Percentiles rank a stretch among this genome's conserved stretches.
Evolutionary conservation across 2,113 vertebrate species (phyloP).

Genomic region (Oophaga pumilio): DNA sequence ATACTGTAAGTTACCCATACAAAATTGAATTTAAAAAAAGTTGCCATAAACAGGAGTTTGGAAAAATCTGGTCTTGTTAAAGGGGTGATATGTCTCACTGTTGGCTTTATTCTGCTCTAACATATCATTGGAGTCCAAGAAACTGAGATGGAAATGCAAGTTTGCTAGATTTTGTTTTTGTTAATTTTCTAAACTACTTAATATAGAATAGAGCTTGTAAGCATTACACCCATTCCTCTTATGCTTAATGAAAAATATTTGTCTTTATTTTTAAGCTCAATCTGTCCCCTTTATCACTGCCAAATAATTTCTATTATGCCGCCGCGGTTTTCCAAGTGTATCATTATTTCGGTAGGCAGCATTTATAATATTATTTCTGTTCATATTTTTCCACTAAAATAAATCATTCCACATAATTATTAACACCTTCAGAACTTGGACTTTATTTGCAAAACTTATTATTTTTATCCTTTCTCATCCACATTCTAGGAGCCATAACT

Average conservation of each 20-base stretch:
- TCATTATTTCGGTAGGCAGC: slow-evolving; percentile 66
- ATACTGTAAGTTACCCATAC: no score
- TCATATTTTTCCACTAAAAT: slow-evolving; percentile 60
- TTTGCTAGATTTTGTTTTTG: neutral
- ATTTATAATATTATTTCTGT: slow-evolving; percentile 59
- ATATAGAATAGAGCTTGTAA: no score
- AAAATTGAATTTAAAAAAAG: no score
- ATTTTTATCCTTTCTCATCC: no score
- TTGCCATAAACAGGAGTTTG: no score
- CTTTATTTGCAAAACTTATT: no score
- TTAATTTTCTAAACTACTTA: neutral
- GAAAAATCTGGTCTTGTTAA: no score
- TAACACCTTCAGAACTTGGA: slow-evolving; percentile 48
- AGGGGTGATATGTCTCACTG: no score
- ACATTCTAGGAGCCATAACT: no score
- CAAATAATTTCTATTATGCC: slow-evolving; percentile 65
- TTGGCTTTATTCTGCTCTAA: no score
- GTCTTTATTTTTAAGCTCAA: slow-evolving; percentile 34
- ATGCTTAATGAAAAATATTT: neutral
- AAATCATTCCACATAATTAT: slow-evolving; percentile 66
- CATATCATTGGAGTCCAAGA: neutral
- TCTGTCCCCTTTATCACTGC: slow-evolving; percentile 64
- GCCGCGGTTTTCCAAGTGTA: slow-evolving; percentile 61
- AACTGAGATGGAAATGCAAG: neutral
- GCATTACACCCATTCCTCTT: neutral